A percentile compares a stretch with the other conserved stretches of the same genome.
Conservation (phyloP, 2,113 vertebrate genomes). For the Opisthocomus hoazin region DNA sequence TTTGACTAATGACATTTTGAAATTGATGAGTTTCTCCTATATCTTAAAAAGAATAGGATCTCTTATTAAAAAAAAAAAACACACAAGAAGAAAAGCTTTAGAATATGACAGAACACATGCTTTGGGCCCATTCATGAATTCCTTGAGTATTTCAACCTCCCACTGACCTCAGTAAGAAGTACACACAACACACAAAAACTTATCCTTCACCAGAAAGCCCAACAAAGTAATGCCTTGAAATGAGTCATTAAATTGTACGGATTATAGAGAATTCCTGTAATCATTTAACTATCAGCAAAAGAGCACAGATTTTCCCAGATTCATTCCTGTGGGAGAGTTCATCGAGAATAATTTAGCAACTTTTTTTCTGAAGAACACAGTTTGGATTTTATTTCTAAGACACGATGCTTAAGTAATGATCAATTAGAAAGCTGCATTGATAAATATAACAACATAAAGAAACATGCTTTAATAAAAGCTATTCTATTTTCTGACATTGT, state of each 20-base stretch:
- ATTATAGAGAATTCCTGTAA: background rate
- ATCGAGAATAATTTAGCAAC: background rate
- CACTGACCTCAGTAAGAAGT: background rate
- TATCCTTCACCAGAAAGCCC: background rate
- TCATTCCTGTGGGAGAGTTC: background rate
- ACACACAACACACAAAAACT: background rate
- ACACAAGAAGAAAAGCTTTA: too few relatives aligned
- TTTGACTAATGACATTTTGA: slow-evolving; percentile 92
- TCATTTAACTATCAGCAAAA: background rate
- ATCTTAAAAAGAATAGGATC: slow-evolving; percentile 40
- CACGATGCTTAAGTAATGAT: background rate
- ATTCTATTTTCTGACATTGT: background rate
- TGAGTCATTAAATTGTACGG: background rate
- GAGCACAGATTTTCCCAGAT: background rate
- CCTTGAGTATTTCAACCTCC: background rate
- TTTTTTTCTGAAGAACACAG: background rate
- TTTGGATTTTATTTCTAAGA: background rate
- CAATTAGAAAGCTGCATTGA: background rate
- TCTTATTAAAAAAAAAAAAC: too few relatives aligned
- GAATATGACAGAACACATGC: too few relatives aligned
- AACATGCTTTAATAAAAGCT: background rate
- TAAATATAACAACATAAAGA: background rate
- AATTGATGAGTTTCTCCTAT: slow-evolving; percentile 20
- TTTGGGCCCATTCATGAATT: too few relatives aligned
- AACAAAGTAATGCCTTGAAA: accelerated